Base-by-base conservation (phyloP, 2,888 invertebrate species). In the Scaptomyza reducta region DNA sequence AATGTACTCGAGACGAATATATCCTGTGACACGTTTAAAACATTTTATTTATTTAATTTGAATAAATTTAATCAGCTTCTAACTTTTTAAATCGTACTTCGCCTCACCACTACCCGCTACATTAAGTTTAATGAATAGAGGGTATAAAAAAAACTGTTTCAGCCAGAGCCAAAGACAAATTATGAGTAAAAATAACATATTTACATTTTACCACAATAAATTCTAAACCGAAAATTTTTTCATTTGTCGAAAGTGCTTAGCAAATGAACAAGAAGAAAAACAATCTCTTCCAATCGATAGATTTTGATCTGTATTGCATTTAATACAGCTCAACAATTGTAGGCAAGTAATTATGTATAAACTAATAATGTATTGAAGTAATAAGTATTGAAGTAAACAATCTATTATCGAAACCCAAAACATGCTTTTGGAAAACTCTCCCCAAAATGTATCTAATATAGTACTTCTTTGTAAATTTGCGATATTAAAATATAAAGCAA, bases 131-230 rank as follows among this genome's bases (percentile, higher is more conserved):
- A 50, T 11, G 5, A 25, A 13, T 44, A 18, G 31, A 62, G 62
- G 53, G 25, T 18, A 31, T 31, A 0, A 0, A 13, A 44, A 44
- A 11, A 40, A 56, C 31, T 31, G 47, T 31, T 25, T 13, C 27
- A 64, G 22, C 31, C n/a, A 45, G 16, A 45, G 57, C 31, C 45
- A 44, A 60, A 45, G n/a, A n/a, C n/a, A n/a, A n/a, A n/a, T 31
- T 60, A 40, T 35, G 54, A 56, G 70, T 50, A 66, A 74, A 74
- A 66, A 73, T 74, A 74, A 66, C 74, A 70, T 62, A 74, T 74
- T 74, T 70, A 74, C 61, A 74, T 74, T 74, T 70, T 62, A 53
- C 18, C 53, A 53, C 61, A 56, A 66, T 70, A 38, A 54, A 29
- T 5, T 35, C 33, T 25, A 49, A 55, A 31, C n/a, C 41, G 27